Evolutionary conservation across 1,140 invertebrate genomes (phyloP).

Genomic region (Drosophila willistoni): DNA sequence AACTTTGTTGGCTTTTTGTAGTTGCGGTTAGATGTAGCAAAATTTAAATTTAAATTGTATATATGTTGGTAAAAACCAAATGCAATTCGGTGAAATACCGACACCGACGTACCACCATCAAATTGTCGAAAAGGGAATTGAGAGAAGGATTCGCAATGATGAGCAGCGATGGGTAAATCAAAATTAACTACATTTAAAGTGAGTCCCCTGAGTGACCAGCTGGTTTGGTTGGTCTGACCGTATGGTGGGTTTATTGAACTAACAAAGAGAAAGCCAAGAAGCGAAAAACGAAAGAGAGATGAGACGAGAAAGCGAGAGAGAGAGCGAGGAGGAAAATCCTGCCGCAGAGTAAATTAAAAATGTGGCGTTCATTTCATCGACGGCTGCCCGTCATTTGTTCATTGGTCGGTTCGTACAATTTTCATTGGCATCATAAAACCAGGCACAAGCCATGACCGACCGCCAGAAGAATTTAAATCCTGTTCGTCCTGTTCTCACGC

Average conservation of each 20-base stretch:
- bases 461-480: slow-evolving; percentile 40
- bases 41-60: slow-evolving; percentile 4
- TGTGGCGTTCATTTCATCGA: slow-evolving; percentile 51
- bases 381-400: slow-evolving; percentile 27
- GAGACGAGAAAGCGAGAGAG: not conserved
- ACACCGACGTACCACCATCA: not conserved
- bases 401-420: slow-evolving; percentile 1
- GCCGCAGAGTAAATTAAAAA: slow-evolving; percentile 72
- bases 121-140: slow-evolving; percentile 15
- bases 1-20: no score
- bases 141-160: slow-evolving; percentile 14
- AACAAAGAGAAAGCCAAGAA: slow-evolving; percentile 23
- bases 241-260: slow-evolving; percentile 71
- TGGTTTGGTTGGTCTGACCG: slow-evolving; percentile 30
- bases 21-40: not conserved
- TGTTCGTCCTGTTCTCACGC: slow-evolving; percentile 8
- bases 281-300: slow-evolving; percentile 21
- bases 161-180: slow-evolving; percentile 57
- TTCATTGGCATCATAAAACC: slow-evolving; percentile 66
- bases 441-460: slow-evolving; percentile 40
- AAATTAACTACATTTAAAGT: slow-evolving; percentile 74
- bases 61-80: not conserved
- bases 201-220: slow-evolving; percentile 25
- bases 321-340: slow-evolving; percentile 37
- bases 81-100: slow-evolving; percentile 21